Conservation (phyloP, 2,888 invertebrate genomes). For the Altica lythri region DNA sequence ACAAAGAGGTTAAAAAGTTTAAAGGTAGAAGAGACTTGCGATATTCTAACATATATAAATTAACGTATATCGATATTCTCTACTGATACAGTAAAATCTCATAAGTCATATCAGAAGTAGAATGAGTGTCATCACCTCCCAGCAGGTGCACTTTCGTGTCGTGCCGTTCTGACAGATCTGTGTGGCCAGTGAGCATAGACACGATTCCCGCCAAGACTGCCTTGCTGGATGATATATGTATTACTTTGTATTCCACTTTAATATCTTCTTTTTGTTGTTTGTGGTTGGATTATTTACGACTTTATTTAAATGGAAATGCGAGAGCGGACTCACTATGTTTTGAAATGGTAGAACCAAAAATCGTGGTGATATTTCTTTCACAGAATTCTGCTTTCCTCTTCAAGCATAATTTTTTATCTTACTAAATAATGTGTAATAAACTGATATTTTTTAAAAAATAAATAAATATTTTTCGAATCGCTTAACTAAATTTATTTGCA, state of each 20-base stretch:
- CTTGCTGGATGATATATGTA: constrained; percentile 31
- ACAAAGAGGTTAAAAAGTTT: too few relatives aligned
- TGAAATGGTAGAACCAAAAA: constrained; percentile 2
- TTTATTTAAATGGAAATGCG: constrained; percentile 29
- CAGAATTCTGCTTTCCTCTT: too few relatives aligned
- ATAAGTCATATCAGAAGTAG: constrained; percentile 39
- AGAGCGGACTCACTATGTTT: constrained; percentile 7
- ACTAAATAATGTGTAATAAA: too few relatives aligned
- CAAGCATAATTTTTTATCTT: too few relatives aligned
- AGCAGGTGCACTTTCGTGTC: constrained; percentile 49
- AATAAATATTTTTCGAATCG: too few relatives aligned
- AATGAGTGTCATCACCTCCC: constrained; percentile 51
- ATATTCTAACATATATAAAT: too few relatives aligned
- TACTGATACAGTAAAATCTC: too few relatives aligned
- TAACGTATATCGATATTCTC: too few relatives aligned
- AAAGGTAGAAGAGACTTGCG: too few relatives aligned
- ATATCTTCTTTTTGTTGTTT: constrained; percentile 33
- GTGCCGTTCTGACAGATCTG: constrained; percentile 50
- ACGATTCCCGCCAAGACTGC: constrained; percentile 41
- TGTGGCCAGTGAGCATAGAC: constrained; percentile 44
- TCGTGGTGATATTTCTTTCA: constrained; percentile 5
- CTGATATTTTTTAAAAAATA: too few relatives aligned
- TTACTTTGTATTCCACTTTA: constrained; percentile 34
- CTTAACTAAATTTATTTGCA: too few relatives aligned
- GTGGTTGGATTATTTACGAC: constrained; percentile 29